Conservation (phyloP, 2,113 vertebrate species). For the Protomyctophum bolini region DNA sequence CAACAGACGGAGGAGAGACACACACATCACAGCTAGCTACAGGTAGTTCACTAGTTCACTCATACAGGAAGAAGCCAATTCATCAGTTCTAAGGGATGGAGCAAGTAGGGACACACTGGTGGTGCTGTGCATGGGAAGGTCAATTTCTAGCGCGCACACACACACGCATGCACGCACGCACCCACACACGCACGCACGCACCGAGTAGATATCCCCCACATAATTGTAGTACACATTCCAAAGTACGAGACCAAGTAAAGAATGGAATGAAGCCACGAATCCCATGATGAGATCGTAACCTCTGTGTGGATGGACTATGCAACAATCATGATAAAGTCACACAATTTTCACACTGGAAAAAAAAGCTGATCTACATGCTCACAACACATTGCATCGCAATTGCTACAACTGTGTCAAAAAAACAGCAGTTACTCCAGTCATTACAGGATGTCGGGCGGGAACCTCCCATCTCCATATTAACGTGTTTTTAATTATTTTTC, state of each 20-base stretch:
- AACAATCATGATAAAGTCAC: no score
- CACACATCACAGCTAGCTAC: slow-evolving; percentile 38
- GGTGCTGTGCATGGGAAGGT: no score
- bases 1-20: slow-evolving; percentile 16
- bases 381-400: no score
- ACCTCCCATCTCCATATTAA: no score
- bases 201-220: no score
- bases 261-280: slow-evolving; percentile 40
- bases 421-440: no score
- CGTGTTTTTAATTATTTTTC: no score
- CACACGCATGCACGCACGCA: slow-evolving; percentile 31
- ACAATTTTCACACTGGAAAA: not conserved
- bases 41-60: slow-evolving; percentile 19
- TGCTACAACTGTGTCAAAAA: slow-evolving; percentile 2
- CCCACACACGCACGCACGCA: slow-evolving; percentile 25
- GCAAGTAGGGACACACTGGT: not conserved
- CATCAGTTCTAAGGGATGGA: slow-evolving; percentile 32
- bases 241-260: not conserved
- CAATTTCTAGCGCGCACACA: not conserved
- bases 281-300: slow-evolving; percentile 41
- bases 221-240: no score
- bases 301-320: not conserved
- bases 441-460: no score
- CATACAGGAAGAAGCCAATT: slow-evolving; percentile 47
- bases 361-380: no score